Evolutionary conservation across 2,888 invertebrate genomes (phyloP), one percentile per base, ranked within the genome.

Genomic region (Tipula helvola): DNA sequence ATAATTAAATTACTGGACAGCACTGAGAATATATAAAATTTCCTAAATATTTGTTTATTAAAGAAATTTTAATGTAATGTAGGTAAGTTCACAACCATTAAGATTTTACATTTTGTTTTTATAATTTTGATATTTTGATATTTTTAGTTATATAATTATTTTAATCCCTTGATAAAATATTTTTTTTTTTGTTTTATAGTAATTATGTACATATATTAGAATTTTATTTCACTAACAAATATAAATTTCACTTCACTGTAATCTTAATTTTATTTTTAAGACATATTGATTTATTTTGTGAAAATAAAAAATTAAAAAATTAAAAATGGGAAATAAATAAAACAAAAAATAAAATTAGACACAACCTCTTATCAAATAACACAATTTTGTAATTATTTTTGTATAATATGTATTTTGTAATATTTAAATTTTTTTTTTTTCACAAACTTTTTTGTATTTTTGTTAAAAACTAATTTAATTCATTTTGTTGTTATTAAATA

Each of bases 31-130:
- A n/a, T 52, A n/a, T 5, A 28, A 28, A 71, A 57, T 28, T 28
- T 28, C 28, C 28, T 39, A 39, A 39, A 39, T 71, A 28, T 71
- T 28, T 71, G 2, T 71, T 71, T 39, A 7, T 39, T 39, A 5
- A 28, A 71, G 28, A 57, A 57, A 39, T 39, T 39, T 39, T 39
- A 39, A 39, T 39, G 39, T 39, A 39, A 28, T 71, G 18, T 71
- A 71, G 71, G 71, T 71, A 71, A 71, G 71, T 71, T 71, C 71
- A 71, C 71, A 71, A 71, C 71, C 71, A n/a, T 71, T 71, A 71
- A 71, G 71, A 71, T 71, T 39, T 39, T 39, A 39, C 39, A 7
- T 39, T 39, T 39, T 39, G 3, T 39, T 3, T 5, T 39, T 39
- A 4, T 39, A 39, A 39, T 4, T 4, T 39, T 39, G 39, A 39